phyloP scores from a whole-genome alignment of 2,888 invertebrate species.

The Anodontia alba region DNA sequence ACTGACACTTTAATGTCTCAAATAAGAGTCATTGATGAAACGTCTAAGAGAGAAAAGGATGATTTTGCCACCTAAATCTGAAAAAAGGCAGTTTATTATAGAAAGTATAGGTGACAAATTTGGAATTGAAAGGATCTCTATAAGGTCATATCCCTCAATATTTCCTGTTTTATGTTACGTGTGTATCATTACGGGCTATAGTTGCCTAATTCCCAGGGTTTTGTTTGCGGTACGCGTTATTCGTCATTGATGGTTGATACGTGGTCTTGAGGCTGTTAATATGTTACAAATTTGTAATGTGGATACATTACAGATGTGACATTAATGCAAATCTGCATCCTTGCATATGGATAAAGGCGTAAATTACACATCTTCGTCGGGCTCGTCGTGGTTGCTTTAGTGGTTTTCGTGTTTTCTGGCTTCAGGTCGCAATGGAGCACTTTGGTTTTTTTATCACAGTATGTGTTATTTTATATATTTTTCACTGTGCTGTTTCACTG shows the following conservation, averaged over 20 bases:
- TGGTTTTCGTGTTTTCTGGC: no score
- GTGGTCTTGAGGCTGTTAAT: neutral
- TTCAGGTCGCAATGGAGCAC: no score
- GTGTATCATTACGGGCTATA: neutral
- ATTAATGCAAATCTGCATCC: no score
- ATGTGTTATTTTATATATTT: no score
- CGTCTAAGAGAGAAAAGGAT: neutral
- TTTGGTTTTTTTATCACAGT: no score
- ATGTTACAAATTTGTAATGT: no score
- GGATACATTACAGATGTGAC: no score
- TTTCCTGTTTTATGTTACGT: conserved; percentile 1
- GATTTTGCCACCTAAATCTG: neutral
- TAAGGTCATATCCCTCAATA: neutral
- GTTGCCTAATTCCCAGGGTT: neutral
- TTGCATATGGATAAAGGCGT: no score
- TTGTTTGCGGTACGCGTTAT: neutral
- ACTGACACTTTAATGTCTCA: conserved; percentile 11
- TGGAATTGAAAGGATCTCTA: neutral
- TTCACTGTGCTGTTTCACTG: no score
- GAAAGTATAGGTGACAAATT: neutral
- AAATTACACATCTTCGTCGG: no score
- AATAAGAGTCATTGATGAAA: conserved; percentile 3
- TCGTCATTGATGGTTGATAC: neutral
- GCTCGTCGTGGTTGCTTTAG: no score
- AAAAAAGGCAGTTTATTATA: neutral